Conservation (phyloP, 2,888 invertebrate genomes). For the Ectemnius lituratus region DNA sequence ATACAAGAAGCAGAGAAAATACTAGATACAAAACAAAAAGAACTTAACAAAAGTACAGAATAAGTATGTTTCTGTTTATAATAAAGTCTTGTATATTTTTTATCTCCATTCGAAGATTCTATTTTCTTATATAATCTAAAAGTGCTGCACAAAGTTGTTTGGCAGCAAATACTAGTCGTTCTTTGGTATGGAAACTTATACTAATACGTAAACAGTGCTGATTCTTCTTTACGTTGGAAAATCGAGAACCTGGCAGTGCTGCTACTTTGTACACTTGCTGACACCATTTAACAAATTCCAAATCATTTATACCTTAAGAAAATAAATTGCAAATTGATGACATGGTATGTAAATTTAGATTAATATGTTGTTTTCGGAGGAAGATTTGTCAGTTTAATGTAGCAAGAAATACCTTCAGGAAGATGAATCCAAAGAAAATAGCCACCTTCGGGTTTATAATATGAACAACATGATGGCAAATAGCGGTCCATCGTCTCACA, state of each 20-base stretch:
- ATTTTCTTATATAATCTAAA: slow-evolving; percentile 63
- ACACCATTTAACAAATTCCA: slow-evolving; percentile 76
- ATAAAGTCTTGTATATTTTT: too few relatives aligned
- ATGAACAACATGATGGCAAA: slow-evolving; percentile 77
- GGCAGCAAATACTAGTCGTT: slow-evolving; percentile 73
- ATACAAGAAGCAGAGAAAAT: slow-evolving; percentile 83
- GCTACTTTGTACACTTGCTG: slow-evolving; percentile 76
- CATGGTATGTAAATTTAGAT: slow-evolving; percentile 7
- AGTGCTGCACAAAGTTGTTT: slow-evolving; percentile 75
- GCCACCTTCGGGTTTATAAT: slow-evolving; percentile 79
- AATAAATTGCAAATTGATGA: background rate
- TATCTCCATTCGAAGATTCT: background rate
- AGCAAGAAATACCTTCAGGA: slow-evolving; percentile 72
- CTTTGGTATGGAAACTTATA: slow-evolving; percentile 78
- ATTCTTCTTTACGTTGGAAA: slow-evolving; percentile 73
- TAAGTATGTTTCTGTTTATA: too few relatives aligned
- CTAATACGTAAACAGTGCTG: slow-evolving; percentile 78
- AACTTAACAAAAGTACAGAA: slow-evolving; percentile 80
- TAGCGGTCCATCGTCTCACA: slow-evolving; percentile 75
- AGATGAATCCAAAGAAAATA: slow-evolving; percentile 82
- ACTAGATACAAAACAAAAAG: slow-evolving; percentile 85
- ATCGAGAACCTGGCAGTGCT: slow-evolving; percentile 77
- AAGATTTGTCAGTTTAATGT: background rate
- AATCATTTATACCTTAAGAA: slow-evolving; percentile 69
- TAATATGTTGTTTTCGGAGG: background rate